A percentile compares a stretch with the other conserved stretches of the same genome.
These are phyloP conservation scores for Tragelaphus buxtoni DNA, from an alignment of 2,113 vertebrate genomes.

Conservation along the genomic window DNA sequence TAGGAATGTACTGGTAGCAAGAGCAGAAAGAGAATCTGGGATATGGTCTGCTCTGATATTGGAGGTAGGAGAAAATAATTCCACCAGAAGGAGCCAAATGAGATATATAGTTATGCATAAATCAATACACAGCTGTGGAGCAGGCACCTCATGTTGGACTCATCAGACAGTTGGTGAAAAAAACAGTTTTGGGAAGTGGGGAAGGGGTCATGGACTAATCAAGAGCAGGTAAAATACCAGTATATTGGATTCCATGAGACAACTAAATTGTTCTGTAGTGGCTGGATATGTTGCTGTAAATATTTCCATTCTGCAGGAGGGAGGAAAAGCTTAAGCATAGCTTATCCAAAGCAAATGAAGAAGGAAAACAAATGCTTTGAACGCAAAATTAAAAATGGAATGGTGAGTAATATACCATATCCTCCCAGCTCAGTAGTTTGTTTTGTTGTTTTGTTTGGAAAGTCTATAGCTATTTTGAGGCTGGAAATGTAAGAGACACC, in stretches of 20 bases:
- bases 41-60: neutral
- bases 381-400: neutral
- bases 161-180: neutral
- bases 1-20: slow-evolving; percentile 3
- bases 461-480: neutral
- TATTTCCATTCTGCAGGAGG: slow-evolving; percentile 45
- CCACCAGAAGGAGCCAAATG: neutral
- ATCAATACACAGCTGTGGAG: slow-evolving; percentile 47
- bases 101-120: neutral
- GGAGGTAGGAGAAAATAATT: neutral
- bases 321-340: neutral
- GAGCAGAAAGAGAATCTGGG: neutral
- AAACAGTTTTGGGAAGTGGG: neutral
- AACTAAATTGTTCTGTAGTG: slow-evolving; percentile 35
- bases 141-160: slow-evolving; percentile 28
- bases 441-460: neutral
- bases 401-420: neutral
- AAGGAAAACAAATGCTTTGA: neutral
- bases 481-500: neutral
- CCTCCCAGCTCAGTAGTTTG: neutral
- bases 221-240: slow-evolving; percentile 51
- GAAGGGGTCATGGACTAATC: neutral
- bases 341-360: neutral
- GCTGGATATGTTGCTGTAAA: slow-evolving; percentile 24
- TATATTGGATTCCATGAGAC: slow-evolving; percentile 50